These are phyloP conservation scores for Falco punctatus DNA, from an alignment of 2,113 vertebrate genomes.

Conservation along the genomic window DNA sequence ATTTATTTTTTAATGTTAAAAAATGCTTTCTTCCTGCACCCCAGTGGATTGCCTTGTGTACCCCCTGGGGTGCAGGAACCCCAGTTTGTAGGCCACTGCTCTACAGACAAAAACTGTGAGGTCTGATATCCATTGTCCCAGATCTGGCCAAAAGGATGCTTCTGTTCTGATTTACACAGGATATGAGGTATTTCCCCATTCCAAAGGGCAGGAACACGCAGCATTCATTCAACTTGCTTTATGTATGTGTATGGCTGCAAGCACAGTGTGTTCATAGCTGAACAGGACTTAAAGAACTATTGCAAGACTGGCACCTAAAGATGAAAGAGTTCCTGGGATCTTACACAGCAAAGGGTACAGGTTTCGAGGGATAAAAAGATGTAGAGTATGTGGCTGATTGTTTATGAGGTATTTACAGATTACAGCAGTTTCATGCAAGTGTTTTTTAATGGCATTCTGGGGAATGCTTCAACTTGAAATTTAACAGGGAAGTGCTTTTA, in stretches of 20 bases:
- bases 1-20: not conserved
- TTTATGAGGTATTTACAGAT: not conserved
- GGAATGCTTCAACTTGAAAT: not conserved
- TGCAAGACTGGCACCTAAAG: not conserved
- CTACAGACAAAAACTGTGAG: not conserved
- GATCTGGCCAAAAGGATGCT: not conserved
- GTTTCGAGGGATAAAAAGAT: not conserved
- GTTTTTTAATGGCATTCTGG: not conserved
- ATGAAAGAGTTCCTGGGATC: not conserved
- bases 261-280: not conserved
- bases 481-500: not conserved
- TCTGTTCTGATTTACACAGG: not conserved
- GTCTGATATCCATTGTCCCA: not conserved
- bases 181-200: not conserved
- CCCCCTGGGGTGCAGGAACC: fast-evolving
- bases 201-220: not conserved
- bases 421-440: not conserved
- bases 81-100: not conserved
- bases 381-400: not conserved
- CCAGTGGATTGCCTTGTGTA: not conserved
- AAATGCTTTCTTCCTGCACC: not conserved
- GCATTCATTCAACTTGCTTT: not conserved
- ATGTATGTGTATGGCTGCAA: not conserved
- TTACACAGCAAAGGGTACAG: not conserved
- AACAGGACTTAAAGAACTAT: not conserved